phyloP scores from a whole-genome alignment of 2,113 vertebrate species.

The Engraulis encrasicolus region DNA sequence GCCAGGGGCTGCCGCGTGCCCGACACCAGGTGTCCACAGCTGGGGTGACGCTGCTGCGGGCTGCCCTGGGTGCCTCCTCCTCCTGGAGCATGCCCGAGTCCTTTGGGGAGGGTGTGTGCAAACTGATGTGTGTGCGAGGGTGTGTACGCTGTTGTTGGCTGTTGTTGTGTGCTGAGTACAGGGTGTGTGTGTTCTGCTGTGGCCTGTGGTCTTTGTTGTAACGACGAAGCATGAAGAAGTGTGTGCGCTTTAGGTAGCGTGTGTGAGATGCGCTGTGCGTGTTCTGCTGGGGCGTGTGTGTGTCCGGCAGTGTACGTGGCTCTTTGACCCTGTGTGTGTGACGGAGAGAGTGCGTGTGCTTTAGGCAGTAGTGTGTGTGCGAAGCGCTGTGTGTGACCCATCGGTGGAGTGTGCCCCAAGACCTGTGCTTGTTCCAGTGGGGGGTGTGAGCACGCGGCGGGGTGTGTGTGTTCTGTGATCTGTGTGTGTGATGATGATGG shows the following conservation, averaged over 20 bases:
- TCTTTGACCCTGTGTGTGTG: neutral
- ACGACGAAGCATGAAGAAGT: too few species aligned
- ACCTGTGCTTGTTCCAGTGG: neutral
- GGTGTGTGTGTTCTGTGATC: neutral
- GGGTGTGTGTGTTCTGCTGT: too few species aligned
- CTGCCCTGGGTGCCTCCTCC: neutral
- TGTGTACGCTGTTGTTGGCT: too few species aligned
- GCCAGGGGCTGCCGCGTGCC: neutral
- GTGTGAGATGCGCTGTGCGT: too few species aligned
- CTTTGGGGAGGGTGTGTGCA: too few species aligned
- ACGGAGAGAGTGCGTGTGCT: neutral
- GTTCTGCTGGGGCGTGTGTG: too few species aligned
- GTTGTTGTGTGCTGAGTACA: too few species aligned
- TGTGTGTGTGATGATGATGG: neutral
- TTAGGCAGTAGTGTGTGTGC: neutral
- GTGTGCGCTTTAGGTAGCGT: too few species aligned
- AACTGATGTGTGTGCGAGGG: too few species aligned
- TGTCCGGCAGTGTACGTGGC: too few species aligned
- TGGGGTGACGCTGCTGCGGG: neutral
- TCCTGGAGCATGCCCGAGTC: too few species aligned
- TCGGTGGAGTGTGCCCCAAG: neutral
- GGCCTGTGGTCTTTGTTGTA: too few species aligned
- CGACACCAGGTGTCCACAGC: neutral
- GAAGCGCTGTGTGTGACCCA: neutral
- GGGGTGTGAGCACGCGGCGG: neutral